Conservation (phyloP, 1,140 invertebrate genomes). For the Drosophila pandora region DNA sequence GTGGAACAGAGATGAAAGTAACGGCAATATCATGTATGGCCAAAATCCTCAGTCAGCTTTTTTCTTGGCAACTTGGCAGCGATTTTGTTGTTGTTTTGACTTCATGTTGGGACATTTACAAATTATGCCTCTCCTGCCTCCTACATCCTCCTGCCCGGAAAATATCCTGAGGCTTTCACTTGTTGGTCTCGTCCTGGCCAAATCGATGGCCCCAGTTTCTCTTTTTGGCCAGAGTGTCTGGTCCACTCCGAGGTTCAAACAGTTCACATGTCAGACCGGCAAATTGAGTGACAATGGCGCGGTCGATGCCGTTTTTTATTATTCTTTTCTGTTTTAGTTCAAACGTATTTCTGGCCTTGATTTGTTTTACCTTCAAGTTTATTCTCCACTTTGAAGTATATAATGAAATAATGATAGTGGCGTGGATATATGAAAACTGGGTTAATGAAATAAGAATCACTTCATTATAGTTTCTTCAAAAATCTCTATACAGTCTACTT, state of each 20-base stretch:
- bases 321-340: slow-evolving; percentile 1
- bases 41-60: slow-evolving; percentile 29
- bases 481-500: neutral
- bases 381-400: neutral
- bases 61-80: slow-evolving; percentile 24
- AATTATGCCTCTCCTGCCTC: slow-evolving; percentile 50
- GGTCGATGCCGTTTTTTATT: slow-evolving; percentile 29
- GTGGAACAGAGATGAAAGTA: slow-evolving; percentile 2
- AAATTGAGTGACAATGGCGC: slow-evolving; percentile 74
- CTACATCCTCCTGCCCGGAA: neutral
- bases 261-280: slow-evolving; percentile 58
- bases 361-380: slow-evolving; percentile 3
- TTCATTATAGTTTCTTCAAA: neutral
- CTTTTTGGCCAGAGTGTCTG: slow-evolving; percentile 24
- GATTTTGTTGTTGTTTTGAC: slow-evolving; percentile 39
- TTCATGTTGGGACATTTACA: slow-evolving; percentile 68
- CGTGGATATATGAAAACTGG: neutral
- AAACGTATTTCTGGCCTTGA: neutral
- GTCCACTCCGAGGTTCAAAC: slow-evolving; percentile 34
- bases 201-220: slow-evolving; percentile 41
- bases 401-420: neutral
- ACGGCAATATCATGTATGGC: slow-evolving; percentile 32
- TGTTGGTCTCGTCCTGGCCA: slow-evolving; percentile 30
- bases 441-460: neutral
- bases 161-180: slow-evolving; percentile 25